Conservation (phyloP, 37 sponge, comb jelly and placozoan genomes). For the Axinella damicornis region DNA sequence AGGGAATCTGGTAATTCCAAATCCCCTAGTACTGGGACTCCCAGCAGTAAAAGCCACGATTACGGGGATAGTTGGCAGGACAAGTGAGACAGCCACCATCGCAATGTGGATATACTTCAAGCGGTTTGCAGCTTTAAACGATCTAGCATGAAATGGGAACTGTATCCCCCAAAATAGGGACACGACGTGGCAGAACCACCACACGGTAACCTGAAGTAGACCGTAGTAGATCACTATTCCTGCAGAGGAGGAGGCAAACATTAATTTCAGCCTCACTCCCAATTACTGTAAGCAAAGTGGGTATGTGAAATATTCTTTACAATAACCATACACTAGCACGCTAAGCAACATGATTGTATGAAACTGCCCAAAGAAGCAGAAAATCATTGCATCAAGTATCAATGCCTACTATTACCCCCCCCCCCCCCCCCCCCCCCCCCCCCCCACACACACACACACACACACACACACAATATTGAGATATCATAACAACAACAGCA, state of each 20-base stretch:
- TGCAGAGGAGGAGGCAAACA: neutral
- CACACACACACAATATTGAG: no score
- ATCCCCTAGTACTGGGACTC: neutral
- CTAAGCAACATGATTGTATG: no score
- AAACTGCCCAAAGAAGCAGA: no score
- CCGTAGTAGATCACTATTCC: constrained; percentile 34
- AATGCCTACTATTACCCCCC: no score
- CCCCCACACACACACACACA: no score
- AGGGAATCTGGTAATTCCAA: neutral
- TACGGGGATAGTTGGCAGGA: constrained; percentile 30
- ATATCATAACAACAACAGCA: no score
- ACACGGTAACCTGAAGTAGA: constrained; percentile 25
- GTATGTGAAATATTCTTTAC: no score
- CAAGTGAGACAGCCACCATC: constrained; percentile 9
- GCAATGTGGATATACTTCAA: constrained; percentile 40
- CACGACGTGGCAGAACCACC: constrained; percentile 32
- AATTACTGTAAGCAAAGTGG: no score
- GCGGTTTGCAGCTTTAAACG: neutral
- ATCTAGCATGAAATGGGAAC: constrained; percentile 45
- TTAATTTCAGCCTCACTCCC: no score
- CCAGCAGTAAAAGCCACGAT: neutral
- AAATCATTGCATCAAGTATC: no score
- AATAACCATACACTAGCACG: no score
- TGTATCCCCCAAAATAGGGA: constrained; percentile 10
- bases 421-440: no score